Percentiles rank a stretch among this genome's conserved stretches.
phyloP scores from a whole-genome alignment of 1,140 invertebrate genomes.

The Drosophila malerkotliana region DNA sequence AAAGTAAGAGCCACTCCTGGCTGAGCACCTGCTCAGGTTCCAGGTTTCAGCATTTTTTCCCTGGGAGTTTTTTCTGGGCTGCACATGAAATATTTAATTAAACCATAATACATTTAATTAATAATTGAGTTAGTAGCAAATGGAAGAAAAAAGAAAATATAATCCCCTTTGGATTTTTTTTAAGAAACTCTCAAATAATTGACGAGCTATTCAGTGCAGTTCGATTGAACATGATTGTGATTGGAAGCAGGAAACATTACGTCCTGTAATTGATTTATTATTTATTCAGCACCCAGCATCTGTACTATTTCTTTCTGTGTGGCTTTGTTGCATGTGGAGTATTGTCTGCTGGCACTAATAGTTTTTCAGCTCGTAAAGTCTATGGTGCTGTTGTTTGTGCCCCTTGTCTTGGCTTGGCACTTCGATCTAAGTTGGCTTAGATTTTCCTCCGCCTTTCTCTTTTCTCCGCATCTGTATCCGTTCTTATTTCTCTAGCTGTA shows the following conservation, averaged over 20 bases:
- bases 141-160: background rate
- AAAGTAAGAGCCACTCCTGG: conserved; percentile 26
- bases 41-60: background rate
- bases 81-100: background rate
- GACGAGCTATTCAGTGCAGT: background rate
- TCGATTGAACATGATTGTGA: background rate
- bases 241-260: background rate
- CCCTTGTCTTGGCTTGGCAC: conserved; percentile 35
- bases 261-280: background rate
- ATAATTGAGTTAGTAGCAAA: background rate
- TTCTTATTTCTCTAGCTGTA: conserved; percentile 30
- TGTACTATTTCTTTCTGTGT: conserved; percentile 4
- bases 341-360: conserved; percentile 66
- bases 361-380: conserved; percentile 76
- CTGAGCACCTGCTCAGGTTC: conserved; percentile 19
- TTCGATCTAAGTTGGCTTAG: conserved; percentile 63
- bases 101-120: background rate
- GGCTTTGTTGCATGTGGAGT: conserved; percentile 22
- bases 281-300: background rate
- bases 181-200: background rate
- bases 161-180: background rate
- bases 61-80: conserved; percentile 12
- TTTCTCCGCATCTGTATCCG: background rate
- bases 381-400: conserved; percentile 44
- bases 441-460: background rate